Evolutionary conservation across 2,113 vertebrate species (phyloP).

Genomic region (Todiramphus chloris): DNA sequence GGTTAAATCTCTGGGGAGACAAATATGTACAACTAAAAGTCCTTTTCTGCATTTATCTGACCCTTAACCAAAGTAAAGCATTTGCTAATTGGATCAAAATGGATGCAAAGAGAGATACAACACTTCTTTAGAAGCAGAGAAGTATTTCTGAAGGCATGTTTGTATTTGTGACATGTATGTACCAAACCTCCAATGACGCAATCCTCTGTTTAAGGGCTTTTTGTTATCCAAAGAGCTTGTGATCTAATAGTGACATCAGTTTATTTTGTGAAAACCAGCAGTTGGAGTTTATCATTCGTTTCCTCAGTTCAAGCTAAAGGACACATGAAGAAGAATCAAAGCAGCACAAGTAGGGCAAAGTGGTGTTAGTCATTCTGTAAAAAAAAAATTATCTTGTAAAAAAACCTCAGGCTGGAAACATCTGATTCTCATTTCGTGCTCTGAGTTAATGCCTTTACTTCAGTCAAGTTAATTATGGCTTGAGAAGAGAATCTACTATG

Average conservation of each 20-base stretch:
- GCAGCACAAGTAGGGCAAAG: neutral
- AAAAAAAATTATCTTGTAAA: neutral
- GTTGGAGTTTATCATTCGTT: neutral
- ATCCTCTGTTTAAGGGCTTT: neutral
- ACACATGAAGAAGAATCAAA: neutral
- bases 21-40: neutral
- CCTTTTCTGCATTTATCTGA: neutral
- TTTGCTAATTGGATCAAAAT: neutral
- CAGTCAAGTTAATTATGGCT: neutral
- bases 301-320: neutral
- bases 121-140: neutral
- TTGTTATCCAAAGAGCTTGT: neutral
- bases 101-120: neutral
- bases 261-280: neutral
- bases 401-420: slow-evolving; percentile 10
- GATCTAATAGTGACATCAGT: neutral
- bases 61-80: neutral
- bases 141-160: neutral
- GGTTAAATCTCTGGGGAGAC: neutral
- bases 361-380: neutral
- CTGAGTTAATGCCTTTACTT: neutral
- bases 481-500: neutral
- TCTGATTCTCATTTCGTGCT: neutral
- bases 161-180: neutral
- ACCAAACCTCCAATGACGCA: neutral